Evolutionary conservation across 2,113 vertebrate genomes (phyloP).

Genomic region (Chrysochloris asiatica): DNA sequence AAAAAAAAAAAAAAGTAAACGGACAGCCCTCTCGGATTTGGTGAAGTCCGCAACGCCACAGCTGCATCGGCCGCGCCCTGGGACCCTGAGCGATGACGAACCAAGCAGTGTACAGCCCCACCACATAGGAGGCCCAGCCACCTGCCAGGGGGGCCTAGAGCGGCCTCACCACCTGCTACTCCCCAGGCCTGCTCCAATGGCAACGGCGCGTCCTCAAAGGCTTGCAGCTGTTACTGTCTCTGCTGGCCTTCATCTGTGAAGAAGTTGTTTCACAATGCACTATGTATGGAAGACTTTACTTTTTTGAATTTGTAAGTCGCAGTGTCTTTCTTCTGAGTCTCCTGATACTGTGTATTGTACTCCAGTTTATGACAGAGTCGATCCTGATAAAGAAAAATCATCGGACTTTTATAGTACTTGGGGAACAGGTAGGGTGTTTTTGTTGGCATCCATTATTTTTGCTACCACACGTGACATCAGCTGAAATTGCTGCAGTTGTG

Average conservation of each 20-base stretch:
- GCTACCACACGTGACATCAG: constrained; percentile 54
- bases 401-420: constrained; percentile 84
- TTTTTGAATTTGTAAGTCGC: constrained; percentile 95
- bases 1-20: too few relatives aligned
- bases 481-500: constrained; percentile 86
- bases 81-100: too few relatives aligned
- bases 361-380: constrained; percentile 76
- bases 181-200: too few relatives aligned
- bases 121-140: too few relatives aligned
- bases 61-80: too few relatives aligned
- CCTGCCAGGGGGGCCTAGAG: too few relatives aligned
- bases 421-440: constrained; percentile 69
- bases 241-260: constrained; percentile 92
- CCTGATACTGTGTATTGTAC: constrained; percentile 88
- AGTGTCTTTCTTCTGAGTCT: constrained; percentile 91
- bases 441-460: constrained; percentile 87
- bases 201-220: too few relatives aligned
- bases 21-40: too few relatives aligned
- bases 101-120: too few relatives aligned
- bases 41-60: too few relatives aligned
- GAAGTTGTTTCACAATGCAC: constrained; percentile 87
- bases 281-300: constrained; percentile 88
- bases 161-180: too few relatives aligned
- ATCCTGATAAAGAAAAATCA: constrained; percentile 77
- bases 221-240: constrained; percentile 90